A percentile compares a stretch with the other conserved stretches of the same genome.
These are phyloP conservation scores for Macrophya annulata DNA, from an alignment of 2,888 invertebrate genomes.

Conservation along the genomic window DNA sequence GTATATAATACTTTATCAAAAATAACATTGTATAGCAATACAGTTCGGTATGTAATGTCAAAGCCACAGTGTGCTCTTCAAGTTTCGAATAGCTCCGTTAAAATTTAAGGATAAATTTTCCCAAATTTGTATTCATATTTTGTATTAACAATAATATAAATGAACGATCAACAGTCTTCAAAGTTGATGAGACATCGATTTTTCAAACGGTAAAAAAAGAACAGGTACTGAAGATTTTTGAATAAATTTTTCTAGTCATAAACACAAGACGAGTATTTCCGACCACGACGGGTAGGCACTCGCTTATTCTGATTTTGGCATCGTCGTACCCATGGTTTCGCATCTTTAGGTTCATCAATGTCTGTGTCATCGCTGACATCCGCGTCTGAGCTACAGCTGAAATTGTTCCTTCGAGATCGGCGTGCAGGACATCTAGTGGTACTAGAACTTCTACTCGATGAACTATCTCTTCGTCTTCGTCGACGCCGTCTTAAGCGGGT, in stretches of 20 bases:
- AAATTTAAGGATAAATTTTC: too few species aligned
- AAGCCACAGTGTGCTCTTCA: too few species aligned
- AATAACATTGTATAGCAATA: not conserved
- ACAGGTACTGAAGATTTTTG: not conserved
- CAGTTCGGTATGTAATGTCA: not conserved
- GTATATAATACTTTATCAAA: not conserved
- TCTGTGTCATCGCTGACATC: conserved; percentile 40
- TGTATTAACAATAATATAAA: not conserved
- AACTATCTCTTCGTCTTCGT: conserved; percentile 20
- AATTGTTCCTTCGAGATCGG: not conserved
- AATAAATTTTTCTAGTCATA: not conserved
- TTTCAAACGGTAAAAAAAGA: conserved; percentile 1
- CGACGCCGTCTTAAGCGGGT: not conserved
- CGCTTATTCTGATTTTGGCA: conserved; percentile 26
- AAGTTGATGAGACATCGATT: not conserved
- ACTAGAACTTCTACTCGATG: conserved; percentile 21
- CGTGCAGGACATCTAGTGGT: not conserved
- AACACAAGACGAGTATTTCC: conserved; percentile 16
- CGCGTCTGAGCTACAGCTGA: conserved; percentile 31
- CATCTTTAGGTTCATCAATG: not conserved
- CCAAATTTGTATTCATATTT: too few species aligned
- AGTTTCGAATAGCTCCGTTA: too few species aligned
- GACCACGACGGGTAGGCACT: not conserved
- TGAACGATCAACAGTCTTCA: not conserved
- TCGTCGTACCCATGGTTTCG: conserved; percentile 13